Conservation (phyloP, 1,140 invertebrate genomes). For the Heliconius nattereri region DNA sequence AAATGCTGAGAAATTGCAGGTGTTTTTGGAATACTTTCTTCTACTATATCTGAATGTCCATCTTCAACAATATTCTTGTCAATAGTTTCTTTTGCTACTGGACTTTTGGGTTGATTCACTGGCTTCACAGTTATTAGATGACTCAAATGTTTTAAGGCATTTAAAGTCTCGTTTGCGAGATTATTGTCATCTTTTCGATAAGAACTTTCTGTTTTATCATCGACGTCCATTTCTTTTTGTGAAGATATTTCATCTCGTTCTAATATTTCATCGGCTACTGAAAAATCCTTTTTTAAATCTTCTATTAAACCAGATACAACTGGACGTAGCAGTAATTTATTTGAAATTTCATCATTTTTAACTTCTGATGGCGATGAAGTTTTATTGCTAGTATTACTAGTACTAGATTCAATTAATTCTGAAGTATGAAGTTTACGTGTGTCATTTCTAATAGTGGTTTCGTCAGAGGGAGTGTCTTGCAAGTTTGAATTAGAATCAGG, state of each 20-base stretch:
- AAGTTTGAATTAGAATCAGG: neutral
- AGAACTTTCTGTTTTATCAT: slow-evolving; percentile 1
- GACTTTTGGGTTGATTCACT: slow-evolving; percentile 36
- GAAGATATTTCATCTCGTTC: neutral
- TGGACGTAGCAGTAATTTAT: neutral
- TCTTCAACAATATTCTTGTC: neutral
- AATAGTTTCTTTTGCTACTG: slow-evolving; percentile 4
- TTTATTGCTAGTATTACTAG: neutral
- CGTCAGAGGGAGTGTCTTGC: neutral
- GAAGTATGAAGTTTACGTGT: neutral
- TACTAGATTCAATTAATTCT: neutral
- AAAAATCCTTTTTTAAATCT: neutral
- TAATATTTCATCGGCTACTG: neutral
- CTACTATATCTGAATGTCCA: neutral
- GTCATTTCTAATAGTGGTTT: neutral
- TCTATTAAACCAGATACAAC: neutral
- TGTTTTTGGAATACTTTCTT: neutral
- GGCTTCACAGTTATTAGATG: slow-evolving; percentile 64
- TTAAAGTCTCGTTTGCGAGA: slow-evolving; percentile 45
- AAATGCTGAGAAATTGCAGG: neutral
- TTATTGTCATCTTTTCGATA: slow-evolving; percentile 24
- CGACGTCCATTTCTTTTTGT: neutral
- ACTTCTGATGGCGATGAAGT: neutral
- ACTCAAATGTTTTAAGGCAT: slow-evolving; percentile 62
- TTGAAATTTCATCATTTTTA: neutral